Percentiles rank a stretch among this genome's conserved stretches.
Evolutionary conservation across 1,140 invertebrate genomes (phyloP).

Genomic region (Anoplophora glabripennis): DNA sequence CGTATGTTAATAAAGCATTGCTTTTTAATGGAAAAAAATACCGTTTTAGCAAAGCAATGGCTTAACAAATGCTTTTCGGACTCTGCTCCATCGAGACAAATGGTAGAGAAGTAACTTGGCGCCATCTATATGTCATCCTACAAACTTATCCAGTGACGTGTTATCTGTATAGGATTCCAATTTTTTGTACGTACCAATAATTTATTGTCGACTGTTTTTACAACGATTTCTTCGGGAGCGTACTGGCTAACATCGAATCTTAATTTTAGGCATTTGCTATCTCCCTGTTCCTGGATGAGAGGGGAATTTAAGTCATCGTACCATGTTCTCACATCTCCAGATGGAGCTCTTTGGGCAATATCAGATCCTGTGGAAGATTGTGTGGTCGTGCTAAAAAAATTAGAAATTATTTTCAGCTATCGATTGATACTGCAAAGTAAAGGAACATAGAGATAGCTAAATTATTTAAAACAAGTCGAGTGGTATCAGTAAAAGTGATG

Average conservation of each 20-base stretch:
- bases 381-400: slow-evolving; percentile 56
- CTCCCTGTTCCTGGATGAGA: slow-evolving; percentile 84
- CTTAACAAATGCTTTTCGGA: too few relatives aligned
- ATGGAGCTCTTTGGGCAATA: slow-evolving; percentile 50
- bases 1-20: too few relatives aligned
- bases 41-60: too few relatives aligned
- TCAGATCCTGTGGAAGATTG: slow-evolving; percentile 56
- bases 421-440: background rate
- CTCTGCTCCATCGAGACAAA: too few relatives aligned
- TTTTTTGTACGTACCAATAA: slow-evolving; percentile 69
- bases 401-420: background rate
- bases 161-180: too few relatives aligned
- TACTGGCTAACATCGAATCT: slow-evolving; percentile 94
- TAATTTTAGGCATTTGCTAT: slow-evolving; percentile 85
- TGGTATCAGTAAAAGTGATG: background rate
- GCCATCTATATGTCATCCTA: too few relatives aligned
- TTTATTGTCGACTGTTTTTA: slow-evolving; percentile 95
- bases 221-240: slow-evolving; percentile 91
- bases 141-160: too few relatives aligned
- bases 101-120: too few relatives aligned
- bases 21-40: too few relatives aligned
- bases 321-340: slow-evolving; percentile 58
- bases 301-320: slow-evolving; percentile 85
- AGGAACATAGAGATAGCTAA: too few relatives aligned
- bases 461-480: too few relatives aligned